Evolutionary conservation across 2,888 invertebrate genomes (phyloP).

Genomic region (Eucera pruinosa): DNA sequence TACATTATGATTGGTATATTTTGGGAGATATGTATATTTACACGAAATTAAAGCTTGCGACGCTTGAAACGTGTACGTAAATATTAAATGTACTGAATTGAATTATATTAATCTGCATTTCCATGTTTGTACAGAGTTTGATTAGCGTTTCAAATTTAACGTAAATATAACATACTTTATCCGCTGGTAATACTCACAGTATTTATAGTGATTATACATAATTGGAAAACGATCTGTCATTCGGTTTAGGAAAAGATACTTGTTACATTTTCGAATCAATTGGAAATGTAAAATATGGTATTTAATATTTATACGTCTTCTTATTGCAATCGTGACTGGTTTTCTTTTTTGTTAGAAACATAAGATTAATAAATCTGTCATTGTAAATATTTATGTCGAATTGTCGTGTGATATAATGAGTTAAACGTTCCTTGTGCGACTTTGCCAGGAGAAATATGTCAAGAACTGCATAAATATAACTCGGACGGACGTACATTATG

Average conservation of each 20-base stretch:
- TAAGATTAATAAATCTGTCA: constrained; percentile 8
- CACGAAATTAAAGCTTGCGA: too few relatives aligned
- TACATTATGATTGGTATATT: too few relatives aligned
- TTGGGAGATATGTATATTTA: not conserved
- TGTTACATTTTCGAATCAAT: not conserved
- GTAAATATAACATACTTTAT: too few relatives aligned
- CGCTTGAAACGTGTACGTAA: too few relatives aligned
- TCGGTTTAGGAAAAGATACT: not conserved
- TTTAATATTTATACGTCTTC: constrained; percentile 7
- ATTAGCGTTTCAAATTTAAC: too few relatives aligned
- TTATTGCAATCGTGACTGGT: not conserved
- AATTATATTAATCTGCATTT: too few relatives aligned
- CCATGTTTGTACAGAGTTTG: not conserved
- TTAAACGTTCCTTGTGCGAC: not conserved
- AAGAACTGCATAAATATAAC: constrained; percentile 39
- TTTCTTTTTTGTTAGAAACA: not conserved
- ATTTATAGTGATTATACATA: too few relatives aligned
- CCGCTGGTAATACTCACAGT: too few relatives aligned
- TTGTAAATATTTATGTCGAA: constrained; percentile 9
- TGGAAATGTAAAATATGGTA: not conserved
- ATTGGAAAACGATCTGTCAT: too few relatives aligned
- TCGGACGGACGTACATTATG: not conserved
- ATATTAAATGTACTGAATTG: too few relatives aligned
- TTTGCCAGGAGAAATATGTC: constrained; percentile 45
- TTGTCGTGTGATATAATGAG: constrained; percentile 19